Evolutionary conservation across 1,140 invertebrate genomes (phyloP), one percentile per base, ranked within the genome.

Genomic region (Helicoverpa armigera): DNA sequence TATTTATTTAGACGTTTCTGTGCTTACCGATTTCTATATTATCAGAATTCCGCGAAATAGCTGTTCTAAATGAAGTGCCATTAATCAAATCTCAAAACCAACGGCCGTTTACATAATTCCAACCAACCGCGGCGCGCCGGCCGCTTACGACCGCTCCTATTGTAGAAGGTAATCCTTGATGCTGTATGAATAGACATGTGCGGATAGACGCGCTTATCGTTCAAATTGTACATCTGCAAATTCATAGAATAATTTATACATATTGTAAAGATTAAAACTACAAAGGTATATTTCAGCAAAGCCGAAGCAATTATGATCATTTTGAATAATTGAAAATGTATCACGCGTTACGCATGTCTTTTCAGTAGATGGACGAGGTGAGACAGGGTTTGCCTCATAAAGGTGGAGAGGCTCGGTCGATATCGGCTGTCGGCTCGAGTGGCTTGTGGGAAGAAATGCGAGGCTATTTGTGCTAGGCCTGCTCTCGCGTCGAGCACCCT

Each of bases 361-460:
- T 61, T 61, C 18, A 61, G 23, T 60, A 29, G 18, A 11, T 54
- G 4, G n/a, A 54, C 69, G 69, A n/a, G 50, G 53, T 61, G 67
- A 82, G 77, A 82, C 67, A 79, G 81, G 78, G 72, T 84, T 84
- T 85, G 81, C 79, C 78, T 85, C 85, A 84, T 86, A 85, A 84
- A 85, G 82, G 82, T 86, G 56, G 78, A 82, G 81, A 78, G 72
- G 74, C 48, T 80, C 80, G 82, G 82, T 85, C 87, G 85, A 86
- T 89, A 87, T 89, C 82, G 85, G 83, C 85, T 88, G 86, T 90
- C 89, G 85, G 82, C 82, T 90, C 78, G 85, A 91, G 87, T 84
- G 86, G 85, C 85, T 84, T 87, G 88, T 87, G 83, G 70, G 84
- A 88, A 91, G 88, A 90, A 90, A 89, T 91, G 89, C 86, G 89